phyloP scores from a whole-genome alignment of 2,113 vertebrate genomes.

The Poecile atricapillus region DNA sequence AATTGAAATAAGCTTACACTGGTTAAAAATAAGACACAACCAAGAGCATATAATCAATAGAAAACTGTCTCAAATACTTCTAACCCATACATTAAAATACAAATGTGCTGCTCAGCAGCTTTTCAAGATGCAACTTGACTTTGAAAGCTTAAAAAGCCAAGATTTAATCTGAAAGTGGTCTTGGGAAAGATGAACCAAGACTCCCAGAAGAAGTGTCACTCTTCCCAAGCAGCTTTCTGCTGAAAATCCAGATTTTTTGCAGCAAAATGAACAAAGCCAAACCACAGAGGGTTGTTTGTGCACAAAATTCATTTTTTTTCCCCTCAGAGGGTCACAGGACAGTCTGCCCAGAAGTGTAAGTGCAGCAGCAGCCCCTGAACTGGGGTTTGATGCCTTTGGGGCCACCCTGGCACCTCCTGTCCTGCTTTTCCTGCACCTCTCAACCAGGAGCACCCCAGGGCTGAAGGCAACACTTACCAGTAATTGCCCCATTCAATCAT shows the following conservation, averaged over 20 bases:
- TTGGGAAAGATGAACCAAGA: background rate
- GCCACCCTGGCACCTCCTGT: background rate
- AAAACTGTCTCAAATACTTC: constrained; percentile 4
- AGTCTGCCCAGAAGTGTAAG: background rate
- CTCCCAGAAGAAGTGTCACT: background rate
- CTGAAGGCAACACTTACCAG: constrained; percentile 79
- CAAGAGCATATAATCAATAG: background rate
- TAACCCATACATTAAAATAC: constrained; percentile 30
- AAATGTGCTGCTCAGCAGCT: background rate
- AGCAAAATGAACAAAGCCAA: background rate
- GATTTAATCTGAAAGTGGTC: background rate
- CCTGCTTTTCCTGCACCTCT: background rate
- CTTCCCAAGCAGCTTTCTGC: background rate
- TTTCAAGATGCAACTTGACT: background rate
- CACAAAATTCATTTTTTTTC: background rate
- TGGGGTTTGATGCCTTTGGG: background rate
- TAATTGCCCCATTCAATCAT: constrained; percentile 99
- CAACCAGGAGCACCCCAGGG: background rate
- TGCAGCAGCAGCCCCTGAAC: background rate
- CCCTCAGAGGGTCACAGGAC: background rate
- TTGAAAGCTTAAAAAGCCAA: background rate
- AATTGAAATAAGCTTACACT: background rate
- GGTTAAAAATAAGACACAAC: constrained; percentile 21
- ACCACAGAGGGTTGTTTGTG: background rate
- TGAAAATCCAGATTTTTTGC: background rate